Conservation (phyloP, 2,113 vertebrate species). For the Lycaon pictus region DNA sequence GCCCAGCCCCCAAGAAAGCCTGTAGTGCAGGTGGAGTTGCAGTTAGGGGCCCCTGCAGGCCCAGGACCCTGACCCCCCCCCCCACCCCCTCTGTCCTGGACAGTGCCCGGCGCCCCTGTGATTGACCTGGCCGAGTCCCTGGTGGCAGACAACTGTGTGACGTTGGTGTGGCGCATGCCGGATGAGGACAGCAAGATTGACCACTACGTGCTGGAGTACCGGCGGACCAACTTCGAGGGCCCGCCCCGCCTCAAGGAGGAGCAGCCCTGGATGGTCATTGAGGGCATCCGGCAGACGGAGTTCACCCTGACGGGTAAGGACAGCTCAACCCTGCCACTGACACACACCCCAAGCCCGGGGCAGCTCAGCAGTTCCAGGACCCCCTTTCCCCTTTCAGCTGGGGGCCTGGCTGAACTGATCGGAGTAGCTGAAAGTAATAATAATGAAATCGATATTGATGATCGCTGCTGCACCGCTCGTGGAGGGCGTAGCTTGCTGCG, state of each 20-base stretch:
- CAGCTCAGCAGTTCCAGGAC: background rate
- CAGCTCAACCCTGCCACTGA: fast-evolving
- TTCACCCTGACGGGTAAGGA: conserved; percentile 92
- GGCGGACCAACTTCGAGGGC: conserved; percentile 95
- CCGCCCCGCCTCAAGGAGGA: conserved; percentile 95
- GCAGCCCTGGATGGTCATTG: conserved; percentile 97
- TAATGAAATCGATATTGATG: background rate
- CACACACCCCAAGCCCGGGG: fast-evolving
- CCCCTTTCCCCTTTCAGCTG: background rate
- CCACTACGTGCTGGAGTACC: conserved; percentile 95
- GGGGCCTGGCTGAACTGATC: background rate
- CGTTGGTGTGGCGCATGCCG: conserved; percentile 91
- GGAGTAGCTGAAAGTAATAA: background rate
- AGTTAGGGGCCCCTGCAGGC: too few species aligned
- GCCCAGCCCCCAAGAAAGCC: too few species aligned
- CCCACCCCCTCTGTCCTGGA: background rate
- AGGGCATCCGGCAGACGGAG: conserved; percentile 93
- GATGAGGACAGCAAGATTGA: conserved; percentile 95
- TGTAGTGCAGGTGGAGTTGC: fast-evolving
- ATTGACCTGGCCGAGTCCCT: conserved; percentile 93
- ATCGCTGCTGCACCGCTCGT: fast-evolving
- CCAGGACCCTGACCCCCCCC: fast-evolving
- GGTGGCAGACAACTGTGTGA: conserved; percentile 96
- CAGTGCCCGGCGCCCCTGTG: conserved; percentile 95
- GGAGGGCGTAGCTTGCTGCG: background rate